Conservation (phyloP, 2,113 vertebrate species). For the Lagopus muta region DNA sequence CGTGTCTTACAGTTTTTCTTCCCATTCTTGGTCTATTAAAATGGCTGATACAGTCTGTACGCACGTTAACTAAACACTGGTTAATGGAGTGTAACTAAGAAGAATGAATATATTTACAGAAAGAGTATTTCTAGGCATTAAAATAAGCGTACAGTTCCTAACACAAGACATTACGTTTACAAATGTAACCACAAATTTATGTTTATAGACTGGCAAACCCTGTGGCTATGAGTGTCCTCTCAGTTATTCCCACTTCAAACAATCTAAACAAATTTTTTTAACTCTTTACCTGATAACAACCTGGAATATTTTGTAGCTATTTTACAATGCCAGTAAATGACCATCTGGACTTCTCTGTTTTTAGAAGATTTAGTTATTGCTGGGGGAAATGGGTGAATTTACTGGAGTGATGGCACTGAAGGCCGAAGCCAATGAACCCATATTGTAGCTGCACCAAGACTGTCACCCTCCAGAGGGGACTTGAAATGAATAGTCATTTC, state of each 20-base stretch:
- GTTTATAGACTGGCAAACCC: background rate
- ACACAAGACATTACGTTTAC: background rate
- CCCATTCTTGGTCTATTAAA: background rate
- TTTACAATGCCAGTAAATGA: background rate
- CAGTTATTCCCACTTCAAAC: background rate
- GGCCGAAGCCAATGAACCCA: background rate
- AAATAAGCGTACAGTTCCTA: background rate
- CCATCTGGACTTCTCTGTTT: background rate
- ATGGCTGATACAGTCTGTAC: background rate
- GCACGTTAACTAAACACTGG: background rate
- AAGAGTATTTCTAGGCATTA: background rate
- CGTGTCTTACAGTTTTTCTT: background rate
- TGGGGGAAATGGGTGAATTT: background rate
- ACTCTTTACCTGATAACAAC: background rate
- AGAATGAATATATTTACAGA: constrained; percentile 6
- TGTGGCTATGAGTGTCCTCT: background rate
- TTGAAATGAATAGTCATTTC: background rate
- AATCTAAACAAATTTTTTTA: background rate
- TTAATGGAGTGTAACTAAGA: constrained; percentile 8
- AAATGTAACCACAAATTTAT: background rate
- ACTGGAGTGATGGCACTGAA: background rate
- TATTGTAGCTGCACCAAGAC: background rate
- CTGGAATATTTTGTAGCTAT: background rate
- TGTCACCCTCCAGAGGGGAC: background rate
- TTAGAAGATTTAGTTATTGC: background rate